These are phyloP conservation scores for Hiodon tergisus DNA, from an alignment of 2,113 vertebrate genomes.

Conservation along the genomic window DNA sequence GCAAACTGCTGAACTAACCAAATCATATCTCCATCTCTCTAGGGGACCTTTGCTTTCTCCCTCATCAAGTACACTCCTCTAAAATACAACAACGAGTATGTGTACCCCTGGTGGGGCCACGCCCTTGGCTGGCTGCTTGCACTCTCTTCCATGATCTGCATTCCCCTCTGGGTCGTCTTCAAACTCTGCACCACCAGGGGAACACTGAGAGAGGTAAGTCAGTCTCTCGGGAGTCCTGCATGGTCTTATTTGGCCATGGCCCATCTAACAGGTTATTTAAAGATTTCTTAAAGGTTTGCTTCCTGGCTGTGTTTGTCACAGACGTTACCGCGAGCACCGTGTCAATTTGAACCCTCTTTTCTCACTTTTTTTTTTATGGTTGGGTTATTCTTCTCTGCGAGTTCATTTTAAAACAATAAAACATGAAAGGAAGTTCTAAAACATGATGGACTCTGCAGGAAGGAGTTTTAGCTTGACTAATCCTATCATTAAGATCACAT, in stretches of 20 bases:
- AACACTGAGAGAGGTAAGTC: constrained; percentile 76
- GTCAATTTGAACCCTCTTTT: neutral
- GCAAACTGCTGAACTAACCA: neutral
- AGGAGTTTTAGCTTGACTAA: no score
- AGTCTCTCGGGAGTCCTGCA: neutral
- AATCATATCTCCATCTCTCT: constrained; percentile 23
- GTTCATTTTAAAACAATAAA: no score
- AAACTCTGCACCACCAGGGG: constrained; percentile 78
- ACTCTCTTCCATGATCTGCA: constrained; percentile 87
- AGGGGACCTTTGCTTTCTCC: constrained; percentile 92
- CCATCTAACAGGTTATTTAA: neutral
- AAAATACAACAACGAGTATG: constrained; percentile 92
- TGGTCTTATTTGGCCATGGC: neutral
- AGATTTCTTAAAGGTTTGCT: neutral
- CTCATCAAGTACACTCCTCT: constrained; percentile 88
- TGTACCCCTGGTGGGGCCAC: constrained; percentile 91
- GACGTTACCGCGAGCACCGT: neutral
- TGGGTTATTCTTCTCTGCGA: no score
- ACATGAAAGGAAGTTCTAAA: no score
- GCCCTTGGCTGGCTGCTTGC: constrained; percentile 87
- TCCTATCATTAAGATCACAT: no score
- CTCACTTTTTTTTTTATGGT: no score
- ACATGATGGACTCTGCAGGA: no score
- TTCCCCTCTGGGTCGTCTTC: constrained; percentile 72
- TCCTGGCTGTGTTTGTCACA: neutral